Percentiles rank a stretch among this genome's conserved stretches.
These are phyloP conservation scores for Cantharis rufa DNA, from an alignment of 2,888 invertebrate species.

Conservation along the genomic window DNA sequence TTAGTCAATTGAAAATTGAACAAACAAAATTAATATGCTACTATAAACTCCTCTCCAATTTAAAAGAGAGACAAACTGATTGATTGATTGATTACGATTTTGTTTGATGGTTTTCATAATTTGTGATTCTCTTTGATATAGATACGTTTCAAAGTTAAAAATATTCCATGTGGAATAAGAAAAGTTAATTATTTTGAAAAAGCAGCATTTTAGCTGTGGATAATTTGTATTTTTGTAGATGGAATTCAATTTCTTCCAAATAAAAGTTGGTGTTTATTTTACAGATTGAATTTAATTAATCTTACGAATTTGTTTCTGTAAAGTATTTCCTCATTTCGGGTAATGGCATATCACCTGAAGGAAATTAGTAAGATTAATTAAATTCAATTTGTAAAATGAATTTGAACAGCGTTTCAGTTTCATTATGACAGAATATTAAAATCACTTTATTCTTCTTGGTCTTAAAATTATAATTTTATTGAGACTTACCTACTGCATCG, in stretches of 20 bases:
- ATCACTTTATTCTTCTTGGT: background rate
- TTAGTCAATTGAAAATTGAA: no score
- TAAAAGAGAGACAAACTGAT: no score
- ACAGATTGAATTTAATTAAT: background rate
- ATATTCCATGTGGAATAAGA: background rate
- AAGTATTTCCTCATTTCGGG: background rate
- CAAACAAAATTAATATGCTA: no score
- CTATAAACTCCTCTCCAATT: no score
- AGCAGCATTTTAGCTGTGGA: background rate
- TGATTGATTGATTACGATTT: no score
- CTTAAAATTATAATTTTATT: background rate
- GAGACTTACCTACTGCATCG: conserved; percentile 75
- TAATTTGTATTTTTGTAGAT: background rate
- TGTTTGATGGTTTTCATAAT: background rate
- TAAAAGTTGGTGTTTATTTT: background rate
- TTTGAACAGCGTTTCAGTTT: background rate
- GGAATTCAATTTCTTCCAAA: background rate
- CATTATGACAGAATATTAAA: background rate
- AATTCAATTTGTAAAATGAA: background rate
- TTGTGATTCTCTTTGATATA: background rate
- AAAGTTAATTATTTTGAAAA: background rate
- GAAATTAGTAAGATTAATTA: background rate
- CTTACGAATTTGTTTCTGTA: background rate
- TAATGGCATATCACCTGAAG: background rate
- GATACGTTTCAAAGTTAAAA: background rate